Base-by-base conservation (phyloP, 2,888 invertebrate species). In the Sycophila texana region DNA sequence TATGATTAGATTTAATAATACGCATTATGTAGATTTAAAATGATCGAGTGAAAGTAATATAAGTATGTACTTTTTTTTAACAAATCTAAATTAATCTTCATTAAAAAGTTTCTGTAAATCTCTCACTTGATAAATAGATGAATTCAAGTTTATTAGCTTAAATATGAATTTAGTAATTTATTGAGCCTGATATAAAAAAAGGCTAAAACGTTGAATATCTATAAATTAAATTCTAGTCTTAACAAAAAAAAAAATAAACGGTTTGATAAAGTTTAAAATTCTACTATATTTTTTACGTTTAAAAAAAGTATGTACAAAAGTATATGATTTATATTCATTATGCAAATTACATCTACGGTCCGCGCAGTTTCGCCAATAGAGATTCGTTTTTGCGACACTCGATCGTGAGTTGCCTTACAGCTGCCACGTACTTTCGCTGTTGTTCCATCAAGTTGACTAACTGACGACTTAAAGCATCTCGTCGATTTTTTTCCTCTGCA, bases 361-460 rank as follows among this genome's bases (percentile, higher is more conserved):
- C 88, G 53, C 89, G 86, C 65, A 91, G 84, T 84, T 89, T 90
- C 39, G 90, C 88, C 47, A 92, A 87, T n/a, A 93, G 87, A 55
- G 91, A 91, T 88, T 95, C 95, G 89, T 95, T 95, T 85, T 92
- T 94, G 84, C 94, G 93, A 87, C 95, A 95, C 88, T 95, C 95
- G 82, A 94, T 93, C 81, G 94, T 95, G 75, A 96, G 93, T 86
- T 96, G 95, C 86, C 94, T 93, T 49, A 96, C 94, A 57, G 95
- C 94, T 66, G 93, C 93, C 61, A 95, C 95, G 90, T 96, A 97
- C 82, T 94, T 93, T 70, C 96, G 91, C 88, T 96, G 95, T 83
- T 94, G 93, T 84, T 96, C 96, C 49, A 94, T 91, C 65, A 94
- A 88, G 58, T 90, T 91, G 81, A 93, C 92, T 63, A 94, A 88